Evolutionary conservation across 2,113 vertebrate genomes (phyloP).

Genomic region (Pristiophorus japonicus): DNA sequence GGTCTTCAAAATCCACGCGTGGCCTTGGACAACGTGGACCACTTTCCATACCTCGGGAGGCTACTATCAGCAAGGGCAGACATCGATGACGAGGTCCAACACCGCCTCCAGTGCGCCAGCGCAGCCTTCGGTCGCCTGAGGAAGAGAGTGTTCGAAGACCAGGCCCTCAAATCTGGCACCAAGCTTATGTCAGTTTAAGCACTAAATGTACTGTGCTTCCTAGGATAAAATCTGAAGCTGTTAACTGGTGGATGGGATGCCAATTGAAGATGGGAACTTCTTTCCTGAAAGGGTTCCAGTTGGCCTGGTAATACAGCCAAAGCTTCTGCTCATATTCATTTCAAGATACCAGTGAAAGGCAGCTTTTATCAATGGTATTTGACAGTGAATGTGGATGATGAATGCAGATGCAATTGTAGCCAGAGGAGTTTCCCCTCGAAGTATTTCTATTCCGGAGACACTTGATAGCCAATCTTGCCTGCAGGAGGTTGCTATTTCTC

Average conservation of each 20-base stretch:
- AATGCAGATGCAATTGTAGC: neutral
- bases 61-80: too few relatives aligned
- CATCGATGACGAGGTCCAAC: too few relatives aligned
- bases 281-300: neutral
- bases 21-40: too few relatives aligned
- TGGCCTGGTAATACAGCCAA: neutral
- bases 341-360: neutral
- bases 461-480: neutral
- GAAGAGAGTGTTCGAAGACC: too few relatives aligned
- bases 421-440: neutral
- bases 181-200: neutral
- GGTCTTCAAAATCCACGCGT: too few relatives aligned
- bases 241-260: neutral
- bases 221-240: neutral
- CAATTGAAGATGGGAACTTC: neutral
- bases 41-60: too few relatives aligned
- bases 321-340: neutral
- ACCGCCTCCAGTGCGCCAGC: too few relatives aligned
- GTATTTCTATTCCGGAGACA: neutral
- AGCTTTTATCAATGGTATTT: neutral
- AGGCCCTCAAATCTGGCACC: too few relatives aligned
- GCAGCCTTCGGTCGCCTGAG: too few relatives aligned
- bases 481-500: neutral
- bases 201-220: neutral
- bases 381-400: too few relatives aligned